Conservation (phyloP, 2,888 invertebrate species). For the Plebejus anna region DNA sequence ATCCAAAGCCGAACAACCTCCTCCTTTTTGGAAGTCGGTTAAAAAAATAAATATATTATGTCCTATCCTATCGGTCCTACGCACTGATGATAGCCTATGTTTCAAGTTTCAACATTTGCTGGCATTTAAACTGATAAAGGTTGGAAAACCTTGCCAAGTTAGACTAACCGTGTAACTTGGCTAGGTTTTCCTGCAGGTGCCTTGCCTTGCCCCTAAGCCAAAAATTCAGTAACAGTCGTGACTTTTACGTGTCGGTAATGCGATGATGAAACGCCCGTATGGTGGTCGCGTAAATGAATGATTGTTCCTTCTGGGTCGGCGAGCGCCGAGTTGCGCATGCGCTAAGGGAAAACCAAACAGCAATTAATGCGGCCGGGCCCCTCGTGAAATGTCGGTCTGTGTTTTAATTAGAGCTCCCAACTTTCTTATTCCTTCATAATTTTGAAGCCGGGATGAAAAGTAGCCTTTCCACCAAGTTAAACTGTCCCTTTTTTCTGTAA, state of each 20-base stretch:
- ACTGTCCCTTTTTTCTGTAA: background rate
- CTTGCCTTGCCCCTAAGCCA: too few species aligned
- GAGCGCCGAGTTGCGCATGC: conserved; percentile 38
- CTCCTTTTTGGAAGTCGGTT: too few species aligned
- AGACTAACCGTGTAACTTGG: too few species aligned
- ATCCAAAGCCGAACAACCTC: too few species aligned
- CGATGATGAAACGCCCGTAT: background rate
- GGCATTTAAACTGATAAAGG: too few species aligned
- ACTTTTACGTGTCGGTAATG: background rate
- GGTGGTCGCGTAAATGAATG: background rate
- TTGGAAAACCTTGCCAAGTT: too few species aligned
- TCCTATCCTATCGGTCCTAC: too few species aligned
- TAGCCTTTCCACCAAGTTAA: background rate
- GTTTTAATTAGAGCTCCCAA: conserved; percentile 53
- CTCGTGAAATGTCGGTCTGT: conserved; percentile 54
- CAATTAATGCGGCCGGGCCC: conserved; percentile 52
- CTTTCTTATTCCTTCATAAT: conserved; percentile 38
- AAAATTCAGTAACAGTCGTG: too few species aligned
- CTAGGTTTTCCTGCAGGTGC: too few species aligned
- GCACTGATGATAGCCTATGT: too few species aligned
- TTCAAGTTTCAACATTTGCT: too few species aligned
- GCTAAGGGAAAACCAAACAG: conserved; percentile 42
- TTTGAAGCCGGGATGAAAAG: background rate
- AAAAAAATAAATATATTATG: too few species aligned
- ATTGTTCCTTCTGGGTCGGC: background rate